Evolutionary conservation across 2,797 vertebrate species (phyloP).

Genomic region (Neomorphus geoffroyi): DNA sequence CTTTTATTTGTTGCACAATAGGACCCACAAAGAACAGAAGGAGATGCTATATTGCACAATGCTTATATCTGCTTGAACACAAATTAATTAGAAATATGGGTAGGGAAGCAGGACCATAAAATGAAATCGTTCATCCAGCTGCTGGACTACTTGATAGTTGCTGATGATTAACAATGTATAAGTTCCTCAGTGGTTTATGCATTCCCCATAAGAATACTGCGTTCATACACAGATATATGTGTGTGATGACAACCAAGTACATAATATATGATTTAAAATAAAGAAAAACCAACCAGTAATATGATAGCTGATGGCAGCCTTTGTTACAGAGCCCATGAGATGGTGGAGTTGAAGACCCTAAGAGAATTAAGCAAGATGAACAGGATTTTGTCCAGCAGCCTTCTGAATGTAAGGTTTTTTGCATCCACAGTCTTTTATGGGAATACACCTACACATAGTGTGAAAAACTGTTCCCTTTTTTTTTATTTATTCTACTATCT

Average conservation of each 20-base stretch:
- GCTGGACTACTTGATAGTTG: background rate
- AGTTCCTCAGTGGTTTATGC: background rate
- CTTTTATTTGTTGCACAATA: background rate
- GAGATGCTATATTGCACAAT: background rate
- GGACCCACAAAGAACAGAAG: background rate
- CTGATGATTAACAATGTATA: background rate
- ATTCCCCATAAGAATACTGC: background rate
- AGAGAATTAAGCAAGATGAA: too few relatives aligned
- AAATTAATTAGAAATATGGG: background rate
- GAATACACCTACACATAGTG: background rate
- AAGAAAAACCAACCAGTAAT: background rate
- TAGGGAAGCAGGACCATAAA: background rate
- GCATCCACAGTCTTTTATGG: background rate
- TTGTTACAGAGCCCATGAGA: background rate
- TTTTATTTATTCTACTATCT: background rate
- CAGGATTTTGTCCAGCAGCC: background rate
- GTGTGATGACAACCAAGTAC: background rate
- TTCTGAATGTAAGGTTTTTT: background rate
- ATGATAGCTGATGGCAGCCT: background rate
- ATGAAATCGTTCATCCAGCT: background rate
- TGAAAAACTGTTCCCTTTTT: background rate
- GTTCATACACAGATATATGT: background rate
- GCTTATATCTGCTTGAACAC: background rate
- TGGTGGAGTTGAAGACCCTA: background rate
- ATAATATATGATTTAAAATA: background rate